Evolutionary conservation across 1,140 invertebrate genomes (phyloP).

Genomic region (Drosophila ogumai): DNA sequence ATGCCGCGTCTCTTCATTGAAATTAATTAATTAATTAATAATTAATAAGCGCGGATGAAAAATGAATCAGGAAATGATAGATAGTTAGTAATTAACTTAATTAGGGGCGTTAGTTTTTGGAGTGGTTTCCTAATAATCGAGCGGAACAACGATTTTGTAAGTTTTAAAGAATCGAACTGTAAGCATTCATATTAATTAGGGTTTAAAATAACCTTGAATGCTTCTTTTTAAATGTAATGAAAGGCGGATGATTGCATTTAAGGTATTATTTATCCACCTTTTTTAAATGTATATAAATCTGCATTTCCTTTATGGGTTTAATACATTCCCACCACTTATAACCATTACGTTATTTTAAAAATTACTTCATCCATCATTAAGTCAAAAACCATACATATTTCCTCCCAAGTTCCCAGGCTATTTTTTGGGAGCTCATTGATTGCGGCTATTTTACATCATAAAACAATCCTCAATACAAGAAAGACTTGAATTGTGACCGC

Average conservation of each 20-base stretch:
- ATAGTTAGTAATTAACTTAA: slow-evolving; percentile 67
- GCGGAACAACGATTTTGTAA: slow-evolving; percentile 56
- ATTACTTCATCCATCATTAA: slow-evolving; percentile 42
- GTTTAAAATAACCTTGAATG: neutral
- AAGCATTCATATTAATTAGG: neutral
- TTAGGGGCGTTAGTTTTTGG: slow-evolving; percentile 43
- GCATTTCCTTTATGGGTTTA: neutral
- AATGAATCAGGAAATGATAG: slow-evolving; percentile 72
- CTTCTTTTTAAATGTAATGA: neutral
- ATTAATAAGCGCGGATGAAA: slow-evolving; percentile 68
- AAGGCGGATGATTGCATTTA: neutral
- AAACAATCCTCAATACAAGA: slow-evolving; percentile 24
- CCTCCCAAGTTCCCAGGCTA: slow-evolving; percentile 30
- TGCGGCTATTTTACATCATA: slow-evolving; percentile 34
- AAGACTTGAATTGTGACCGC: slow-evolving; percentile 26
- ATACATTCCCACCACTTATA: slow-evolving; percentile 8
- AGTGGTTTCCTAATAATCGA: slow-evolving; percentile 50
- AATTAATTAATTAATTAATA: slow-evolving; percentile 77
- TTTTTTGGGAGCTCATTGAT: slow-evolving; percentile 28
- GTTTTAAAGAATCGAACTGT: slow-evolving; percentile 26
- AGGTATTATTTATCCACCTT: neutral
- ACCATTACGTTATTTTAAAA: slow-evolving; percentile 1
- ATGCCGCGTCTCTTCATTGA: slow-evolving; percentile 52
- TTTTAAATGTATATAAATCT: neutral
- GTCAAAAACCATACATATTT: slow-evolving; percentile 20